phyloP scores from a whole-genome alignment of 2,797 vertebrate genomes.

The Cacajao melanocephalus region DNA sequence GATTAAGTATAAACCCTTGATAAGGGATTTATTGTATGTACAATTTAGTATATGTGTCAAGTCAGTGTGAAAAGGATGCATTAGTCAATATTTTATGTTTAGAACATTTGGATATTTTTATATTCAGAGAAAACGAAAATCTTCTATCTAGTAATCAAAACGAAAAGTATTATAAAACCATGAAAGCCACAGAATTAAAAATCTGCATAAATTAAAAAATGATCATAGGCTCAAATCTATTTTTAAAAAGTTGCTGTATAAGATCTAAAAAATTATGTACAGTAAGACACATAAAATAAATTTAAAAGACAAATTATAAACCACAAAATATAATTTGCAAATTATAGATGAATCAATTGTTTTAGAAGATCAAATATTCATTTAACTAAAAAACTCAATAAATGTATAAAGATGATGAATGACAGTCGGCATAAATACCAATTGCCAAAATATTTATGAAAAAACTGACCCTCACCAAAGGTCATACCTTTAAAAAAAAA shows the following conservation, averaged over 20 bases:
- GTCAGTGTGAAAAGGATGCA: not conserved
- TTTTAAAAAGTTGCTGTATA: not conserved
- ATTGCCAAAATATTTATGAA: not conserved
- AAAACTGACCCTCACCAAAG: not conserved
- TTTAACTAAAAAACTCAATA: not conserved
- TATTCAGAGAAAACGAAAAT: conserved; percentile 15
- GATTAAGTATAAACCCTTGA: too few relatives aligned
- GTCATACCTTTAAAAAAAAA: not conserved
- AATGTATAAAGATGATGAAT: not conserved
- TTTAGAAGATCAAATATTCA: not conserved
- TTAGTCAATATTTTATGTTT: not conserved
- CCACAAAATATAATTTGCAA: not conserved
- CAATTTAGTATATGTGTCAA: not conserved
- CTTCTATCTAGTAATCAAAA: not conserved
- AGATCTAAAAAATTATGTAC: not conserved
- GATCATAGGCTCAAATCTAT: not conserved
- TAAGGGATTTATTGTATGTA: too few relatives aligned
- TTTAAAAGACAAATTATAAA: not conserved
- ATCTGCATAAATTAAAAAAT: not conserved
- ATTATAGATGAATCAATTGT: not conserved
- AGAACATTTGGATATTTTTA: not conserved
- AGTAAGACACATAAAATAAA: not conserved
- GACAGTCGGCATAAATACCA: not conserved
- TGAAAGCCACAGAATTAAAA: not conserved
- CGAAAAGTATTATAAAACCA: not conserved